Base-by-base conservation (phyloP, 2,888 invertebrate genomes). In the Trissonchulus latispiculum region DNA sequence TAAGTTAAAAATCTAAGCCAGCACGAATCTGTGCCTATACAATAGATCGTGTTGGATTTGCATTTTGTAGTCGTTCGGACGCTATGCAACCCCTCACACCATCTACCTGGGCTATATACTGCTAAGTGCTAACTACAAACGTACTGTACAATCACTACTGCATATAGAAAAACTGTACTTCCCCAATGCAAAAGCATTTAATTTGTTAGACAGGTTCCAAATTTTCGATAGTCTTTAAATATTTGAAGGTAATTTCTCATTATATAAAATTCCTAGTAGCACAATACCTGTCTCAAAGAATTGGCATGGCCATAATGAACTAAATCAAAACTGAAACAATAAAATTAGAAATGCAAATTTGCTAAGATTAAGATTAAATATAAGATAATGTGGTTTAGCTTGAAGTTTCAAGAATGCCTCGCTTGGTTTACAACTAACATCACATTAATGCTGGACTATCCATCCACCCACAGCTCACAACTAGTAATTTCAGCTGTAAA, bases 241-340 rank as follows among this genome's bases (percentile, higher is more conserved):
- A n/a, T n/a, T n/a, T n/a, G n/a, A n/a, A n/a, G 23, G 48, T 48
- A 48, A 23, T 48, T 15, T 48, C 48, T 23, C 48, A 23, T 48
- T 48, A 15, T 48, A 48, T 23, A 48, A 48, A 48, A 15, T 23
- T 48, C n/a, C n/a, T n/a, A n/a, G n/a, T n/a, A n/a, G n/a, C n/a
- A 48, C 8, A 48, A 48, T 68, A 68, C 69, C 36, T 75, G 75
- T 28, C 75, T 28, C 36, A 75, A 33, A 2, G 71, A 66, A 37
- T 75, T 75, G 1, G 75, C 73, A 32, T 75, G 75, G 18, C 75
- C 75, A 36, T 73, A 75, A 32, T 75, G 75, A 8, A 75, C 73
- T 31, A 70, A 3, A 62, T 75, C 75, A 48, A 72, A 74, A 37
- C 74, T 74, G 71, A 8, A 48, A 48, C 8, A 15, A 48, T 48